Base-by-base conservation (phyloP, 2,797 vertebrate species). In the Erithacus rubecula region DNA sequence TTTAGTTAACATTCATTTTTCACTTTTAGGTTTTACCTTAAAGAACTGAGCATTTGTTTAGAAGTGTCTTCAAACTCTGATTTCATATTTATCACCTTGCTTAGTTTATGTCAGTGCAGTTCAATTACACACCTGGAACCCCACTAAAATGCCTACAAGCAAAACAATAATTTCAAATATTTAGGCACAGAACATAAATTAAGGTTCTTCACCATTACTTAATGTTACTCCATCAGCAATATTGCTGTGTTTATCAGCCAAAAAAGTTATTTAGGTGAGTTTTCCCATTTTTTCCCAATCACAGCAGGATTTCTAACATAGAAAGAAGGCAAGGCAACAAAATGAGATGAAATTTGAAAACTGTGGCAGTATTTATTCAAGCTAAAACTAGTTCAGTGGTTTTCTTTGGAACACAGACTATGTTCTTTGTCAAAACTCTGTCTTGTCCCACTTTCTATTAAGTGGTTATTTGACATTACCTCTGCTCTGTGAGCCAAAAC, bases 401-500 rank as follows among this genome's bases (percentile, higher is more conserved):
- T 83, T 79, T 89, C 89, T 77, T 71, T 74, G 71, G 90, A 87
- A 29, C 51, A 92, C 39, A 83, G 58, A 70, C 62, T 63, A 32
- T 34, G 30, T 41, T 79, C 78, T 58, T 68, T 46, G 37, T 90
- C 64, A 94, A 91, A 68, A 87, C 92, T 72, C 49, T 67, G 59
- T 11, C 91, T 87, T 74, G 75, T 79, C 72, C 71, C 53, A 29
- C 34, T 6, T 91, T 89, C 60, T 78, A 17, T 80, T 62, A 93
- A 81, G 32, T 12, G 46, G 36, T 82, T 93, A 84, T 88, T 94
- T 82, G 81, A 87, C 58, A 72, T 65, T 39, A 68, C 71, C 76
- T 92, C 77, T 89, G 60, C 65, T 93, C 43, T 24, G 84, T 81
- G 53, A 88, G 63, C 86, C 90, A 94, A 71, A 87, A 27, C 52